phyloP scores from a whole-genome alignment of 2,888 invertebrate species.

The Tyria jacobaeae region DNA sequence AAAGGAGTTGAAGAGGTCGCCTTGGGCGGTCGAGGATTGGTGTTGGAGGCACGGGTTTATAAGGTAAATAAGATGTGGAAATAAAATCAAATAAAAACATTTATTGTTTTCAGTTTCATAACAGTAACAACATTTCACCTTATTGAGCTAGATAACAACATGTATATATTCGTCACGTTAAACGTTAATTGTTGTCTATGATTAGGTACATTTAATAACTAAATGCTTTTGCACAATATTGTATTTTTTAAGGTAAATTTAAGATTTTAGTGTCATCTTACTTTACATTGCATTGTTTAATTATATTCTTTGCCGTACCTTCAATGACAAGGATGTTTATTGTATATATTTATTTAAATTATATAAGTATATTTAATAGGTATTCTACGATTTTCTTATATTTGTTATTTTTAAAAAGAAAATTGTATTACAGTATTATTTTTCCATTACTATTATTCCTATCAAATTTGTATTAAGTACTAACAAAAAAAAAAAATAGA shows the following conservation, averaged over 20 bases:
- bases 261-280: not conserved
- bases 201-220: not conserved
- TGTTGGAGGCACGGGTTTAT: too few species aligned
- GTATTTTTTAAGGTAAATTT: not conserved
- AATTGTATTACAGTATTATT: too few species aligned
- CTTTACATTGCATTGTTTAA: not conserved
- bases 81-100: slow-evolving; percentile 15
- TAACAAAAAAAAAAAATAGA: not conserved
- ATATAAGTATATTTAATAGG: too few species aligned
- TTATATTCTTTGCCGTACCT: not conserved
- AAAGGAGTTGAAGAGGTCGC: too few species aligned
- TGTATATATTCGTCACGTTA: not conserved
- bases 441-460: too few species aligned
- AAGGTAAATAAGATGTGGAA: not conserved
- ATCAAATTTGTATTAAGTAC: not conserved
- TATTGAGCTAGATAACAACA: slow-evolving; percentile 28
- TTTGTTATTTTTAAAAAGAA: not conserved
- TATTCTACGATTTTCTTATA: not conserved
- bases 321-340: not conserved
- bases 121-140: slow-evolving; percentile 37
- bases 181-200: not conserved
- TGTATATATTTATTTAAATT: too few species aligned
- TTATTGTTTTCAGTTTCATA: slow-evolving; percentile 23
- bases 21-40: too few species aligned
- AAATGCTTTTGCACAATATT: not conserved